Evolutionary conservation across 2,888 invertebrate species (phyloP).

Genomic region (Caenorhabditis macrosperma): DNA sequence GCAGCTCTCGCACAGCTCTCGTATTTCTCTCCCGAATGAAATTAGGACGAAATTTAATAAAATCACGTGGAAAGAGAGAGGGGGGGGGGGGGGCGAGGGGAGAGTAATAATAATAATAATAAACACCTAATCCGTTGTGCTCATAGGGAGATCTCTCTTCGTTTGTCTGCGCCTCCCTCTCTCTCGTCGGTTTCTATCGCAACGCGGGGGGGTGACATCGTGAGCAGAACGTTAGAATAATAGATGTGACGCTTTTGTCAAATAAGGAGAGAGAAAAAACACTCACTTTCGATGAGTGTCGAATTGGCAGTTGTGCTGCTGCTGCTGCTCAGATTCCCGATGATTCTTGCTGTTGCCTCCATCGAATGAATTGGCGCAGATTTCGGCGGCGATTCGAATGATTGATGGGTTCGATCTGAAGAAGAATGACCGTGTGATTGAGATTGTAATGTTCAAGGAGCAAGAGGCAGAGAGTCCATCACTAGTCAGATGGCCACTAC

Average conservation of each 20-base stretch:
- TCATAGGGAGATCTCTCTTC: neutral
- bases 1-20: neutral
- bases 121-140: neutral
- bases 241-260: neutral
- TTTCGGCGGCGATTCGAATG: neutral
- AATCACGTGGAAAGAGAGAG: neutral
- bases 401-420: slow-evolving; percentile 13
- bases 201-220: neutral
- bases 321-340: slow-evolving; percentile 24
- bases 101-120: neutral
- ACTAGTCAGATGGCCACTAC: no score
- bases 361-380: slow-evolving; percentile 16
- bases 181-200: slow-evolving; percentile 26
- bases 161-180: slow-evolving; percentile 21
- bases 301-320: slow-evolving; percentile 10
- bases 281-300: slow-evolving; percentile 36
- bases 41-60: neutral
- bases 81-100: neutral
- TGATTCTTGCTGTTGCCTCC: slow-evolving; percentile 31
- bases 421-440: neutral
- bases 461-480: neutral
- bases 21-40: neutral
- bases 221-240: neutral
- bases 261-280: neutral
- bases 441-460: neutral